These are phyloP conservation scores for Tetrax tetrax DNA, from an alignment of 2,113 vertebrate species.

Conservation along the genomic window DNA sequence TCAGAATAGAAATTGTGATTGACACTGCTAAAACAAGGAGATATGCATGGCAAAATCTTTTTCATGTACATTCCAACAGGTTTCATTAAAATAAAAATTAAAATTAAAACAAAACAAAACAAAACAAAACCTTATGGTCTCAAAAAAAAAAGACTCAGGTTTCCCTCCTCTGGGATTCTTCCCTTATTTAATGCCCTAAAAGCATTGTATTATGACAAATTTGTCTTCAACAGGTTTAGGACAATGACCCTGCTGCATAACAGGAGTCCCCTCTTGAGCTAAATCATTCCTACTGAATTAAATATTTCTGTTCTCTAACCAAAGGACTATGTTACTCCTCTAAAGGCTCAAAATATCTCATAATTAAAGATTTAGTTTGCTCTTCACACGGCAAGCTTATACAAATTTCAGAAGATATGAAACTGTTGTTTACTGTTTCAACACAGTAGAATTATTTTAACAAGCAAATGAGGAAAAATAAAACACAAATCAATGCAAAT, in stretches of 20 bases:
- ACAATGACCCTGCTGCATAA: neutral
- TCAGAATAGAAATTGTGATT: neutral
- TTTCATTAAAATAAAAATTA: neutral
- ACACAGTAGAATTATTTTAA: neutral
- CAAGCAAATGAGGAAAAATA: neutral
- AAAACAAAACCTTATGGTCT: neutral
- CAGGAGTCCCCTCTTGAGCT: neutral
- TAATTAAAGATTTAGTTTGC: neutral
- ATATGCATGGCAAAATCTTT: neutral
- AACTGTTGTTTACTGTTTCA: neutral
- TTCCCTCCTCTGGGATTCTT: neutral
- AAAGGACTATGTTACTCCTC: neutral
- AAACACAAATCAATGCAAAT: neutral
- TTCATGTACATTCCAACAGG: neutral
- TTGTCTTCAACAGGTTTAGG: neutral
- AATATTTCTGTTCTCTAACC: neutral
- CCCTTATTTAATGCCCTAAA: neutral
- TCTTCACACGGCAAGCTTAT: neutral
- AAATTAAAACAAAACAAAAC: neutral
- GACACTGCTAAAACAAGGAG: neutral
- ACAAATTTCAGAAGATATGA: neutral
- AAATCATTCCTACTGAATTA: neutral
- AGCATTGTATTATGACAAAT: neutral
- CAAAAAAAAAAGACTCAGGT: neutral
- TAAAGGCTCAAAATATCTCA: neutral